These are phyloP conservation scores for Echeneis naucrates DNA, from an alignment of 2,797 vertebrate genomes.

Conservation along the genomic window DNA sequence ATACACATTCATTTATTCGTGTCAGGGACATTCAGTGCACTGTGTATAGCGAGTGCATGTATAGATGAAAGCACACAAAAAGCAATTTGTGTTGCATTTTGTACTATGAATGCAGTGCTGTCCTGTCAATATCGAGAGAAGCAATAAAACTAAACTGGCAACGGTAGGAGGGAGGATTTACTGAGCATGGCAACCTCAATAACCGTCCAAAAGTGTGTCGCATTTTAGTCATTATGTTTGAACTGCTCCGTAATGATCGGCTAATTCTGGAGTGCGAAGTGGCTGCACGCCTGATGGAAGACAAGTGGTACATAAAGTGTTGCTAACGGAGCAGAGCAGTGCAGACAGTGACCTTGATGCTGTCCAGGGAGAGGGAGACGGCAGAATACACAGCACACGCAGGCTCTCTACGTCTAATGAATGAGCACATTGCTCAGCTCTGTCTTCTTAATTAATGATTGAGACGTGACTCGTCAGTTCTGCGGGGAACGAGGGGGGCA, in stretches of 20 bases:
- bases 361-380: constrained; percentile 31
- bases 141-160: constrained; percentile 45
- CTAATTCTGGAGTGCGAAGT: constrained; percentile 51
- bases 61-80: constrained; percentile 28
- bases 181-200: constrained; percentile 21
- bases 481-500: not conserved
- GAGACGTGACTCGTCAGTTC: constrained; percentile 52
- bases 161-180: constrained; percentile 22
- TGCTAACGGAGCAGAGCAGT: constrained; percentile 25
- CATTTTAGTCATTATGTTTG: constrained; percentile 46
- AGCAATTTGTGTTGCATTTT: constrained; percentile 38
- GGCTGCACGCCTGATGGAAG: constrained; percentile 41
- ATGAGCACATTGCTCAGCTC: constrained; percentile 51
- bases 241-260: constrained; percentile 45
- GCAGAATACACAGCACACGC: constrained; percentile 50
- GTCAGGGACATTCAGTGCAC: constrained; percentile 32
- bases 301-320: constrained; percentile 27
- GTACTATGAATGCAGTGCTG: constrained; percentile 5
- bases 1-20: constrained; percentile 59
- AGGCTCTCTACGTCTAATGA: constrained; percentile 59
- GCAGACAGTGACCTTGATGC: constrained; percentile 64
- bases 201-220: constrained; percentile 18
- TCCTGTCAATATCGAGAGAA: constrained; percentile 39
- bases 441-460: constrained; percentile 67
- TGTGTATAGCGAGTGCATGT: constrained; percentile 2